phyloP scores from a whole-genome alignment of 2,888 invertebrate genomes.

The Phalangium opilio region DNA sequence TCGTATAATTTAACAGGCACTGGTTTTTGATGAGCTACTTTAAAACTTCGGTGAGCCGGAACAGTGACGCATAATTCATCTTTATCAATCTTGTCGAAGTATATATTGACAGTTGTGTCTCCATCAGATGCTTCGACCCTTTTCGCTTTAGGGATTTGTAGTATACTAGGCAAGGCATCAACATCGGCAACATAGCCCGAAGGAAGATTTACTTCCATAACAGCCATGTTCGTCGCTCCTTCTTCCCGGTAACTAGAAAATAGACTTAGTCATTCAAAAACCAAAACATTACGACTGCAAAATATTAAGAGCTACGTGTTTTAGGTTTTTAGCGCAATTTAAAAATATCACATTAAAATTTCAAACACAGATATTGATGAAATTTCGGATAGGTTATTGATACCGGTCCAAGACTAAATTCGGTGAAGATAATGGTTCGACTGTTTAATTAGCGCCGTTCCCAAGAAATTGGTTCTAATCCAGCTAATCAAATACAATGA shows the following conservation, averaged over 20 bases:
- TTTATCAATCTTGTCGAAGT: constrained; percentile 42
- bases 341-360: no score
- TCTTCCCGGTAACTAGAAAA: constrained; percentile 8
- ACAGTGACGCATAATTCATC: constrained; percentile 22
- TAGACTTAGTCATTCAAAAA: no score
- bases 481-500: no score
- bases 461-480: no score
- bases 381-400: no score
- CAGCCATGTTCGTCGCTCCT: constrained; percentile 52
- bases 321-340: no score
- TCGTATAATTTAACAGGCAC: constrained; percentile 23
- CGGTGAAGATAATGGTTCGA: no score
- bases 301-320: no score
- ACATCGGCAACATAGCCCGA: constrained; percentile 71
- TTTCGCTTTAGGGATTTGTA: constrained; percentile 28
- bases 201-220: constrained; percentile 74
- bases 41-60: constrained; percentile 21
- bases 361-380: no score
- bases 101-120: constrained; percentile 48
- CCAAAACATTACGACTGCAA: no score
- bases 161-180: constrained; percentile 39
- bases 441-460: no score
- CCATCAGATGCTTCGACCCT: constrained; percentile 52
- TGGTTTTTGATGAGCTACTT: constrained; percentile 22
- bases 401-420: no score